phyloP scores from a whole-genome alignment of 2,888 invertebrate species.

The Abrostola triplasia region DNA sequence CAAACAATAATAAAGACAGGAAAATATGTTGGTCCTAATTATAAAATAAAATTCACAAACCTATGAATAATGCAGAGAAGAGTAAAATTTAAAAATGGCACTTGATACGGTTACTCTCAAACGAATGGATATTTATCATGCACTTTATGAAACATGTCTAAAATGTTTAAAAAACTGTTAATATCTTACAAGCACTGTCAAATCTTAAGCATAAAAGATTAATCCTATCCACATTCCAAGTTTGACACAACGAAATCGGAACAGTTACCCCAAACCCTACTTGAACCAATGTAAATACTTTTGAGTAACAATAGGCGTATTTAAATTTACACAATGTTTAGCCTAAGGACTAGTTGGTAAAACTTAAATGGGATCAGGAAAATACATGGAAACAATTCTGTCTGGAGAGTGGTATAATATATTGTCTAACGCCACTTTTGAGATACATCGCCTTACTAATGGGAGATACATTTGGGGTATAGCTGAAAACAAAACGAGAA shows the following conservation, averaged over 20 bases:
- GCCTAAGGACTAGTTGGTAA: slow-evolving; percentile 51
- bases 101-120: too few relatives aligned
- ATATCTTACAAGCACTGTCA: slow-evolving; percentile 2
- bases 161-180: slow-evolving; percentile 4
- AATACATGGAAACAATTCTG: slow-evolving; percentile 51
- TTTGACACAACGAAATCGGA: slow-evolving; percentile 25
- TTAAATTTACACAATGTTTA: slow-evolving; percentile 41
- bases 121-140: too few relatives aligned
- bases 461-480: slow-evolving; percentile 3
- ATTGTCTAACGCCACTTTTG: slow-evolving; percentile 34
- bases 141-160: too few relatives aligned
- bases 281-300: slow-evolving; percentile 43
- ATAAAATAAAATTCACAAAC: not conserved
- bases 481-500: slow-evolving; percentile 20
- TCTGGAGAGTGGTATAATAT: slow-evolving; percentile 36
- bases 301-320: slow-evolving; percentile 45
- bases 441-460: slow-evolving; percentile 48
- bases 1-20: not conserved
- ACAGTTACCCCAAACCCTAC: slow-evolving; percentile 18
- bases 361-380: slow-evolving; percentile 54
- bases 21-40: slow-evolving; percentile 6
- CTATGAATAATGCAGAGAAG: not conserved
- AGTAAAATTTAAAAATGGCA: too few relatives aligned
- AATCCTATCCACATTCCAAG: slow-evolving; percentile 25
- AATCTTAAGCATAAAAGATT: slow-evolving; percentile 21